A percentile compares a stretch with the other conserved stretches of the same genome.
Conservation (phyloP, 2,797 vertebrate species). For the Antrozous pallidus region DNA sequence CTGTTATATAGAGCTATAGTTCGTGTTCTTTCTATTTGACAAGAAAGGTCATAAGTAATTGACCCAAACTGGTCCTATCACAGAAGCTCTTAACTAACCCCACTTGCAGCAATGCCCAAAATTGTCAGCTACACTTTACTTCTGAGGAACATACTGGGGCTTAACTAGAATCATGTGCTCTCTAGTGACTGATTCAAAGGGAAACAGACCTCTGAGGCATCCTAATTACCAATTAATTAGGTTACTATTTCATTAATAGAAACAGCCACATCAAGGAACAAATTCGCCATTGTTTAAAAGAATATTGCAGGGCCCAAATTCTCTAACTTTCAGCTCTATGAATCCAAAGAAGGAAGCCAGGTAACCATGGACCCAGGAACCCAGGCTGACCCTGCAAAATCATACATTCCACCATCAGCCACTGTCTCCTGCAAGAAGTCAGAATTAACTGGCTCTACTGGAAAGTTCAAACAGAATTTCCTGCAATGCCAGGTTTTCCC, state of each 20-base stretch:
- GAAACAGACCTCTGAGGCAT: constrained; percentile 56
- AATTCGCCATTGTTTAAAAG: background rate
- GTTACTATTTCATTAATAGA: constrained; percentile 52
- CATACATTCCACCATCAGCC: background rate
- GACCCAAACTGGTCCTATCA: background rate
- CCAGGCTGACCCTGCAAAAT: background rate
- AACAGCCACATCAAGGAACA: constrained; percentile 44
- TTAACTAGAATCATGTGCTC: constrained; percentile 35
- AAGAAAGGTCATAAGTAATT: constrained; percentile 15
- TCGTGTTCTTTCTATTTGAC: background rate
- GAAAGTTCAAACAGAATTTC: constrained; percentile 63
- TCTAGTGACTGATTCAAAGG: constrained; percentile 46
- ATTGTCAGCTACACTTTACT: background rate
- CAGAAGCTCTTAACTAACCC: background rate
- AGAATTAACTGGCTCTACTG: constrained; percentile 47
- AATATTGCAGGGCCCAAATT: background rate
- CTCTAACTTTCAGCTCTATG: background rate
- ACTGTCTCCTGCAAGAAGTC: constrained; percentile 9
- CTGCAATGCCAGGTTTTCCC: constrained; percentile 47
- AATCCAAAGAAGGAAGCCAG: background rate
- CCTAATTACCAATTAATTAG: constrained; percentile 67
- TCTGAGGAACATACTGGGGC: background rate
- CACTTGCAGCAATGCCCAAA: background rate
- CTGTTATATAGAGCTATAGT: background rate
- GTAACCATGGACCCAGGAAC: background rate